phyloP scores from a whole-genome alignment of 2,113 vertebrate species.

The Felis chaus region DNA sequence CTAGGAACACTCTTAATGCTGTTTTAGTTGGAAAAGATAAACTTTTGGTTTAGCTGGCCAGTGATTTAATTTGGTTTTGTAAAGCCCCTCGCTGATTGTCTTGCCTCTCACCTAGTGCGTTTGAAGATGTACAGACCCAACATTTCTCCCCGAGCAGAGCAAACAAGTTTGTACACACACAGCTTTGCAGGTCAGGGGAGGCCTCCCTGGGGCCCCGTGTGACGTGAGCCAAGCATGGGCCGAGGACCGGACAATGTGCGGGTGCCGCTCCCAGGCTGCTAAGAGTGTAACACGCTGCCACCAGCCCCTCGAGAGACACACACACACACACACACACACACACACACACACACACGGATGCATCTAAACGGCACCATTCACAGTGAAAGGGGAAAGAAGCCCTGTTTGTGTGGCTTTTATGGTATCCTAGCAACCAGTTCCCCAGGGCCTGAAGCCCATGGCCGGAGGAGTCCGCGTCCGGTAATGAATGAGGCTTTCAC shows the following conservation, averaged over 20 bases:
- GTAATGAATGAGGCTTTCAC: neutral
- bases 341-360: neutral
- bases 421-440: neutral
- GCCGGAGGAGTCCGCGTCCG: too few relatives aligned
- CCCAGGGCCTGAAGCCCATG: neutral
- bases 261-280: neutral
- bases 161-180: neutral
- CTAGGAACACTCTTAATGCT: neutral
- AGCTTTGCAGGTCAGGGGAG: fast-evolving
- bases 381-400: neutral
- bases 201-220: neutral
- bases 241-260: fast-evolving
- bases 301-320: fast-evolving
- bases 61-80: neutral
- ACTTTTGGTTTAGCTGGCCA: neutral
- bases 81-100: neutral
- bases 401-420: neutral
- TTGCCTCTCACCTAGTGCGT: neutral
- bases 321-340: neutral
- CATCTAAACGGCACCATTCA: neutral
- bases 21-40: neutral
- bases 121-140: neutral
- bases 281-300: fast-evolving
- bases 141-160: neutral
- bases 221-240: fast-evolving